phyloP scores from a whole-genome alignment of 2,888 invertebrate genomes.

The Andrena bucephala region DNA sequence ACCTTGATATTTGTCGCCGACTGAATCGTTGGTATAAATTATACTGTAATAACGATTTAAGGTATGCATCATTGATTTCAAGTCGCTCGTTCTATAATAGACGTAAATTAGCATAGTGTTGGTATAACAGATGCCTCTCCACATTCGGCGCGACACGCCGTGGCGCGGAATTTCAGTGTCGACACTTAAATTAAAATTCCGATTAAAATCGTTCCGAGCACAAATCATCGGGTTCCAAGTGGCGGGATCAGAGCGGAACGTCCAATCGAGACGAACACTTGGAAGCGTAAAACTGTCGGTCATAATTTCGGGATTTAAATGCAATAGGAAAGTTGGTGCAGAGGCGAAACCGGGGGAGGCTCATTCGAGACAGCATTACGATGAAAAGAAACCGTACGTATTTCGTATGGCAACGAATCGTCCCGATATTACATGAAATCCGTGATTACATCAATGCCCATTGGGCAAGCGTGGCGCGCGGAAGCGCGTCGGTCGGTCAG shows the following conservation, averaged over 20 bases:
- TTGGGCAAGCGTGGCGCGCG: slow-evolving; percentile 29
- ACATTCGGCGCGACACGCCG: not conserved
- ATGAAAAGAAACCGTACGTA: not conserved
- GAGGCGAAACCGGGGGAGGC: not conserved
- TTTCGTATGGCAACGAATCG: slow-evolving; percentile 33
- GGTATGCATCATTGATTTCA: not conserved
- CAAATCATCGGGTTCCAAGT: slow-evolving; percentile 3
- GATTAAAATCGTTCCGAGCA: slow-evolving; percentile 8
- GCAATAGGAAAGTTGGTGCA: slow-evolving; percentile 3
- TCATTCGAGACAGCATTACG: not conserved
- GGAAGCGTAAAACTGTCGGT: not conserved
- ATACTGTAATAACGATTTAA: not conserved
- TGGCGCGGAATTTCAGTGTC: not conserved
- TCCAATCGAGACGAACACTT: not conserved
- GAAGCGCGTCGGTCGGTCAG: not conserved
- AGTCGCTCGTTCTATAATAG: not conserved
- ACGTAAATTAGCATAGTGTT: slow-evolving; percentile 7
- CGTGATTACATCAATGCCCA: slow-evolving; percentile 34
- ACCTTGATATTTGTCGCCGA: not conserved
- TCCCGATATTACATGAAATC: slow-evolving; percentile 35
- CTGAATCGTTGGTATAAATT: not conserved
- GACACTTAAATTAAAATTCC: slow-evolving; percentile 10
- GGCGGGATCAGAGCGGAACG: not conserved
- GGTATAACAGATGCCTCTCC: not conserved
- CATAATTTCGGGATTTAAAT: slow-evolving; percentile 15